Evolutionary conservation across 2,113 vertebrate genomes (phyloP), one percentile per base, ranked within the genome.

Genomic region (Cochlearius cochlearius): DNA sequence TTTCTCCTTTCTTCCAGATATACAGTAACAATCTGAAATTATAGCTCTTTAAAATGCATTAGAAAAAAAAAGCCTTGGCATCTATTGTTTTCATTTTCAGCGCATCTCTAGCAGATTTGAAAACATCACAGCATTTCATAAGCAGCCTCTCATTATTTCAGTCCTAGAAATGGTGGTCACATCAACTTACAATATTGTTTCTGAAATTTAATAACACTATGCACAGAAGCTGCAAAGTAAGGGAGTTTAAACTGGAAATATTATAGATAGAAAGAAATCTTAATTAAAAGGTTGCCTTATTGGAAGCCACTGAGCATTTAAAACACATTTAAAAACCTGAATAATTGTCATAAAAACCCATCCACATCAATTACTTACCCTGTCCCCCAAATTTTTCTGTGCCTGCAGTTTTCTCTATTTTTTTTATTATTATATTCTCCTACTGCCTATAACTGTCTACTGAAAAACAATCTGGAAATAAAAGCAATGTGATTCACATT

Each of bases 231-330:
- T 90, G 71, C 27, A 90, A 53, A 88, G 26, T 69, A 83, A 91
- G 38, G 71, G 19, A 53, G 11, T 55, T 96, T 71, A 55, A 25
- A 86, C 49, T 32, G 17, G 63, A 95, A 92, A 77, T 50, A 78
- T 34, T 68, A 55, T 17, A 66, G 72, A 92, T 41, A 84, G 26
- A 84, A 84, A 92, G 26, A 84, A 84, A 92, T 89, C 80, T 91
- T 92, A 96, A 95, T 95, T 95, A 89, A 96, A 94, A 96, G 16
- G 20, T 88, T 88, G 13, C 10, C 43, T 45, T 12, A 38, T 10
- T 2, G 0, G 71, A 89, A 84, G 14, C 3, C n/a, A 63, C 6
- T 47, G 30, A 88, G 52, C n/a, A 92, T 62, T 71, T 71, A 80
- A 29, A 92, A 92, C 80, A 71, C 4, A 1, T 71, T 55, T 25